Evolutionary conservation across 1,140 invertebrate species (phyloP), one percentile per base, ranked within the genome.

Genomic region (Brachystomella parvula): DNA sequence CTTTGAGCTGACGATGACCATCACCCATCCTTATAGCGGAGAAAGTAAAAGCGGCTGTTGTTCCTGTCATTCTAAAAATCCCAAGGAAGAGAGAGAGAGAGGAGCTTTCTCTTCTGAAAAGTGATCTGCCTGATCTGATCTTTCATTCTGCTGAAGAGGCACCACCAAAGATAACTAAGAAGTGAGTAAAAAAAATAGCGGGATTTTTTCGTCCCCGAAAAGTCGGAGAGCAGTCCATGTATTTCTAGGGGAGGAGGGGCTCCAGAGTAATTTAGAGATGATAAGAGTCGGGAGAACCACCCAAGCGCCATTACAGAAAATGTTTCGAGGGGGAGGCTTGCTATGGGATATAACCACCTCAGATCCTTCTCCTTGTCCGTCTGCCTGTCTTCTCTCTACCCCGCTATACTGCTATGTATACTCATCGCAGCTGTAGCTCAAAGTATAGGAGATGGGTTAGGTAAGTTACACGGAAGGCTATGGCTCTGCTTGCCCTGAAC

Each of bases 271-370:
- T 69, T 69, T 69, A 53, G 65, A 63, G 64, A 57, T 63, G 64
- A 66, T 66, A 66, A 62, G 64, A 66, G 47, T 47, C 57, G 68
- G 64, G 68, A 57, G 68, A 66, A 69, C 64, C 68, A 69, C 68
- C 64, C 68, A 62, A 69, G 68, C 68, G 68, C 68, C 68, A 69
- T 69, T 69, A 69, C 61, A 33, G 65, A 69, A 68, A 60, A 32
- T 53, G 49, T 53, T 53, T 15, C 15, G 24, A 24, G 49, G 49
- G 49, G 49, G 21, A 53, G 49, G 49, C 35, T 39, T n/a, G n/a
- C n/a, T n/a, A n/a, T n/a, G n/a, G n/a, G n/a, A n/a, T n/a, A n/a
- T n/a, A n/a, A n/a, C n/a, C n/a, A n/a, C n/a, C n/a, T n/a, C n/a
- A n/a, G n/a, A n/a, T n/a, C n/a, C n/a, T n/a, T n/a, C n/a, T n/a